A percentile compares a stretch with the other conserved stretches of the same genome.
phyloP scores from a whole-genome alignment of 2,797 vertebrate genomes.

The Acipenser transmontanus region DNA sequence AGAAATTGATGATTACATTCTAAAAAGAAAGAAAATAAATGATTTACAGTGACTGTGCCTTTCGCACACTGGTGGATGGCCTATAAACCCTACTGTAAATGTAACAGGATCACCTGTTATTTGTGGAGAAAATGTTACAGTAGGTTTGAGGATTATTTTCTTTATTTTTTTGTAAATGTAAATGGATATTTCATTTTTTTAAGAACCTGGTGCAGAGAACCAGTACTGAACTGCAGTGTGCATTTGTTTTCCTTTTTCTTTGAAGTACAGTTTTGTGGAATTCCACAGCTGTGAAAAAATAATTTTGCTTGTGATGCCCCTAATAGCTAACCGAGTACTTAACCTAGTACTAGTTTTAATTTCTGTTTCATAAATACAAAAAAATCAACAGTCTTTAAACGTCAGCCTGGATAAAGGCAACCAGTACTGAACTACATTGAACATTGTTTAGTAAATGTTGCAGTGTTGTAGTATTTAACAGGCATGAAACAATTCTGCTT shows the following conservation, averaged over 20 bases:
- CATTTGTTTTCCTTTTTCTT: neutral
- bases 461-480: conserved; percentile 5
- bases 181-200: conserved; percentile 5
- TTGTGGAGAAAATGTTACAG: conserved; percentile 9
- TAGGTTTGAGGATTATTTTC: conserved; percentile 3
- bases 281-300: neutral
- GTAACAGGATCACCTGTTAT: conserved; percentile 5
- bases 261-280: conserved; percentile 13
- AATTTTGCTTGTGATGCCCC: conserved; percentile 7
- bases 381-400: too few relatives aligned
- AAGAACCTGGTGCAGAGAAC: neutral
- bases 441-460: neutral
- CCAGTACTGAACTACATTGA: too few relatives aligned
- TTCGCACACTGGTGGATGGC: neutral
- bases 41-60: neutral
- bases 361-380: too few relatives aligned
- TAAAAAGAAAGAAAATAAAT: too few relatives aligned
- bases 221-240: neutral
- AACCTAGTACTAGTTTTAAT: too few relatives aligned
- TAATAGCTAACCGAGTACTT: neutral
- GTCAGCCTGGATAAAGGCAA: too few relatives aligned
- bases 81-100: neutral
- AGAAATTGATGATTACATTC: too few relatives aligned
- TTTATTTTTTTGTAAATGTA: conserved; percentile 3
- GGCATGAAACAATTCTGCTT: conserved; percentile 5